Percentiles rank a stretch among this genome's conserved stretches.
Conservation (phyloP, 2,888 invertebrate genomes). For the Eupeodes luniger region DNA sequence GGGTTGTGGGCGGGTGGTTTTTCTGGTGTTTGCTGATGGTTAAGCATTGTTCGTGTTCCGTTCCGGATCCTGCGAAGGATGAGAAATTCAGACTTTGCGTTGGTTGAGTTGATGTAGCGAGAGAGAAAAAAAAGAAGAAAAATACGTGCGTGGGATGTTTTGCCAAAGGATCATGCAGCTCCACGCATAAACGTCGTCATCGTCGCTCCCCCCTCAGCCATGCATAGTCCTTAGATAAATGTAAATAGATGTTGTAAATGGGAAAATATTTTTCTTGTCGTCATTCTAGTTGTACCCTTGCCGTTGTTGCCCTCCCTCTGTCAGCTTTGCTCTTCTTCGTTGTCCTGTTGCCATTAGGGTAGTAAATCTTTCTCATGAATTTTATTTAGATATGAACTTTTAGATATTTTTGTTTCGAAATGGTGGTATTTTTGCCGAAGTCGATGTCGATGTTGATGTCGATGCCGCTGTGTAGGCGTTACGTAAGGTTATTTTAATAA, state of each 20-base stretch:
- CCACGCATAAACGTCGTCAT: slow-evolving; percentile 18
- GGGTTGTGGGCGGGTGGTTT: not conserved
- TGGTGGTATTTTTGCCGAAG: too few species aligned
- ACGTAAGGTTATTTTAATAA: slow-evolving; percentile 29
- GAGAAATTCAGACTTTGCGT: slow-evolving; percentile 15
- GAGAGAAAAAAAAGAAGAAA: not conserved
- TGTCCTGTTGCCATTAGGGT: slow-evolving; percentile 15
- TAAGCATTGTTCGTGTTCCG: slow-evolving; percentile 44
- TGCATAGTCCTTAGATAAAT: slow-evolving; percentile 6
- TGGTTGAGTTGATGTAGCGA: not conserved
- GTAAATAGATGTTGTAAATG: slow-evolving; percentile 34
- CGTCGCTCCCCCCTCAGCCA: not conserved
- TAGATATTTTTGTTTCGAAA: slow-evolving; percentile 27
- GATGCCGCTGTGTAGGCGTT: slow-evolving; percentile 13
- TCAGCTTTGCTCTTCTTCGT: too few species aligned
- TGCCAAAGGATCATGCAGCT: slow-evolving; percentile 51
- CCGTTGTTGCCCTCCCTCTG: not conserved
- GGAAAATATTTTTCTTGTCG: slow-evolving; percentile 27
- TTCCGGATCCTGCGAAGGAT: not conserved
- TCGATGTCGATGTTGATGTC: too few species aligned
- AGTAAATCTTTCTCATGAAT: slow-evolving; percentile 39
- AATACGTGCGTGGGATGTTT: slow-evolving; percentile 29
- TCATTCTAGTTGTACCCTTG: slow-evolving; percentile 1
- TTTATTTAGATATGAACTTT: slow-evolving; percentile 43
- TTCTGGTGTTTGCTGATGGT: slow-evolving; percentile 11